Base-by-base conservation (phyloP, 2,888 invertebrate genomes). In the Drosophila quinaria region DNA sequence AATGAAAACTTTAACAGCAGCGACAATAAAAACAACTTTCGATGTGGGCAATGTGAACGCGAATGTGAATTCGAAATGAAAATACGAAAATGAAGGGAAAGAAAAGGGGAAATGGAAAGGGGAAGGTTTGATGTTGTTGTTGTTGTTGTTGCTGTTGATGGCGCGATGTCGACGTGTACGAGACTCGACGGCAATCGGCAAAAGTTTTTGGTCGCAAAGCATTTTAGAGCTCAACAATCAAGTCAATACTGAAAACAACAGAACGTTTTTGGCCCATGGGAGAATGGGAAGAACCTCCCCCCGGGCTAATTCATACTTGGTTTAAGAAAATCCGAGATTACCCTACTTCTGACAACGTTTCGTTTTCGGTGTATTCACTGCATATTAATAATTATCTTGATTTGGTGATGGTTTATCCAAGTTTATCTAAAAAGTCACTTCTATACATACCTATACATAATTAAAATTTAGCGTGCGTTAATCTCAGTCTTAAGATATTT, bases 1-100 rank as follows among this genome's bases (percentile, higher is more conserved):
- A 87, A 85, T 89, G 87, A 87, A 87, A 84, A 89, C 67, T 78
- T 84, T 54, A 68, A 70, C 59, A 68, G 80, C 74, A 74, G 60
- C 74, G 74, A 75, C 74, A 84, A 84, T 89, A 89, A 87, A 84
- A 84, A 74, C 81, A 70, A 69, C 73, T 70, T 74, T 78, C 65
- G 67, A 83, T 83, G 84, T 56, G 80, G 54, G 69, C 55, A 65
- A 74, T 46, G 50, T 54, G 59, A 49, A 49, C 39, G 62, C 52
- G 61, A 61, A 59, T 62, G 70, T 56, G 69, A 70, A 63, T 65
- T 25, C 55, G 35, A 46, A 60, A 78, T 58, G 59, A 55, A 55
- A 52, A 25, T 35, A 50, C 19, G 33, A 19, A 15, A 25, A 4
- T 4, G 17, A 8, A 13, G 25, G n/a, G n/a, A 6, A 15, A 15